Base-by-base conservation (phyloP, 2,797 vertebrate genomes). In the Propithecus deckenii region DNA sequence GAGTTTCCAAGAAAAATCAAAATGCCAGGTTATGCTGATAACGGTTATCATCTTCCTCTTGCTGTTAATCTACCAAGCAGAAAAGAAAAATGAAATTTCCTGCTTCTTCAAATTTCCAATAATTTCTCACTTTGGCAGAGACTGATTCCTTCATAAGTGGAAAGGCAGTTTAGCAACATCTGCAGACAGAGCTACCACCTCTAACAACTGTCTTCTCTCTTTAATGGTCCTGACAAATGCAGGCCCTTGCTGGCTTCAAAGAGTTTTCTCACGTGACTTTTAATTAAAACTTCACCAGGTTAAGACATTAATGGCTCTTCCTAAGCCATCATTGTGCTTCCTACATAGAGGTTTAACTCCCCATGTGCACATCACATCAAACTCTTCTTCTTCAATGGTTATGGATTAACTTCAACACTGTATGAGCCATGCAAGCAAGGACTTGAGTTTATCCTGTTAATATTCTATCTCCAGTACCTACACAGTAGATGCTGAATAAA, bases 1-100 rank as follows among this genome's bases (percentile, higher is more conserved):
- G 23, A 46, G 14, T 55, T 95, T 87, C 63, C 28, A 93, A 93
- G 43, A 78, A 94, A 94, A 92, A 41, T 81, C 23, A 87, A 94
- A 88, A 50, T 43, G 59, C 14, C n/a, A 84, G 18, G 48, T 48
- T 63, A 67, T 25, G 46, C 30, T 75, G 14, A 14, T 46, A 90
- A 88, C 2, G 18, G 43, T 30, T 83, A 48, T 9, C 41, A 72
- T 25, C 43, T 79, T 79, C 35, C 4, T 78, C 41, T 78, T 95
- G 85, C 4, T 87, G 6, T 12, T 65, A 38, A 59, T 52, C 50
- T 52, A 75, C 25, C 43, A n/a, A 74, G 52, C 10, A 79, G 35
- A 32, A 52, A 41, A 48, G 10, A 23, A 79, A 86, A 67, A 80
- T 17, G 22, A 78, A 67, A 76, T 71, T 69, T 89, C 22, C n/a